Conservation (phyloP, 37 sponge, comb jelly and placozoan genomes). For the Diacarnus erythraeanus region DNA sequence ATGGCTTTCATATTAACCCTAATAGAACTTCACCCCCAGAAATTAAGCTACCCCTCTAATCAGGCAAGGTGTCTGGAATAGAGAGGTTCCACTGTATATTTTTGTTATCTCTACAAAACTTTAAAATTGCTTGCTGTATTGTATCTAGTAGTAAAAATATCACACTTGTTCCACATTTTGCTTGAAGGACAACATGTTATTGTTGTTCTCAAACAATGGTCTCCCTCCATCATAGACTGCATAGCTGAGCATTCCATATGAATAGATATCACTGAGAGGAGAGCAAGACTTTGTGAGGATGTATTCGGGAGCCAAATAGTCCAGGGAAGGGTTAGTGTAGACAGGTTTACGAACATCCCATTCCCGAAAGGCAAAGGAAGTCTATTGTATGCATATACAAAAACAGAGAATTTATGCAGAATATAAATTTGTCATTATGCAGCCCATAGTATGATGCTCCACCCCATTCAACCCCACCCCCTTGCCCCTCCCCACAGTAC, state of each 20-base stretch:
- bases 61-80: too few relatives aligned
- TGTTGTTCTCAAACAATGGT: conserved; percentile 54
- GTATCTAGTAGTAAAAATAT: too few relatives aligned
- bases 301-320: conserved; percentile 84
- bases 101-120: too few relatives aligned
- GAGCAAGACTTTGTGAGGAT: conserved; percentile 39
- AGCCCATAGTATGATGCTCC: too few relatives aligned
- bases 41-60: too few relatives aligned
- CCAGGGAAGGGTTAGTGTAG: conserved; percentile 61
- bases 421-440: too few relatives aligned
- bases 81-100: too few relatives aligned
- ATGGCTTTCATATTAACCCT: too few relatives aligned
- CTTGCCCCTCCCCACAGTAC: background rate
- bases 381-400: conserved; percentile 1
- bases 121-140: too few relatives aligned
- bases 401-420: background rate
- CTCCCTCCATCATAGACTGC: conserved; percentile 70
- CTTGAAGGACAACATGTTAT: conserved; percentile 69
- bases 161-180: conserved; percentile 72
- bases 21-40: too few relatives aligned
- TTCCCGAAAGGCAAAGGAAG: conserved; percentile 43
- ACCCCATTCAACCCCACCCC: too few relatives aligned
- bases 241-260: conserved; percentile 70
- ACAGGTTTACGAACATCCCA: conserved; percentile 38
- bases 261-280: conserved; percentile 64